A percentile compares a stretch with the other conserved stretches of the same genome.
phyloP scores from a whole-genome alignment of 2,888 invertebrate species.

The Phania funesta region DNA sequence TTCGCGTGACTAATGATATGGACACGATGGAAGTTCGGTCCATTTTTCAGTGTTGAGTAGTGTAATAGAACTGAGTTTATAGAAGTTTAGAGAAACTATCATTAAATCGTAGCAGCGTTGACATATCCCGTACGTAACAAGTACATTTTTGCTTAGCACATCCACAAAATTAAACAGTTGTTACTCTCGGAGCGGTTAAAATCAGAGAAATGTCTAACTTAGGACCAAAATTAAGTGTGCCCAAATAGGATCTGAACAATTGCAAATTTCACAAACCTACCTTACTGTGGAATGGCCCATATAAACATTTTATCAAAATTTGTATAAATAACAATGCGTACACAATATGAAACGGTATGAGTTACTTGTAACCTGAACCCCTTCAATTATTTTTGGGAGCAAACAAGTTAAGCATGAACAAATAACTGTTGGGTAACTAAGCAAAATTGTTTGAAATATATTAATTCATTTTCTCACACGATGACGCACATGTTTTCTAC shows the following conservation, averaged over 20 bases:
- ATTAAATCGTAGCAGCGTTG: too few relatives aligned
- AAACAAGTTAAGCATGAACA: constrained; percentile 14
- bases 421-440: constrained; percentile 31
- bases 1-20: too few relatives aligned
- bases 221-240: too few relatives aligned
- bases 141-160: too few relatives aligned
- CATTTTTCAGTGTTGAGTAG: too few relatives aligned
- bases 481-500: constrained; percentile 28
- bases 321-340: neutral
- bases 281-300: neutral
- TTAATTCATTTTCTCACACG: constrained; percentile 46
- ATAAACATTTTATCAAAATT: neutral
- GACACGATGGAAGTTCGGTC: too few relatives aligned
- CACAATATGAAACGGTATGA: constrained; percentile 31
- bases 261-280: neutral
- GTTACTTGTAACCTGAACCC: constrained; percentile 26
- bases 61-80: too few relatives aligned
- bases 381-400: constrained; percentile 31
- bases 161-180: too few relatives aligned
- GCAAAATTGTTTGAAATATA: constrained; percentile 51
- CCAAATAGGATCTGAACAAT: neutral
- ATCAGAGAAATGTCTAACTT: too few relatives aligned
- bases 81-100: too few relatives aligned
- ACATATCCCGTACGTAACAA: too few relatives aligned
- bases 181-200: too few relatives aligned